These are phyloP conservation scores for Chloroceryle aenea DNA, from an alignment of 2,113 vertebrate species.

Conservation along the genomic window DNA sequence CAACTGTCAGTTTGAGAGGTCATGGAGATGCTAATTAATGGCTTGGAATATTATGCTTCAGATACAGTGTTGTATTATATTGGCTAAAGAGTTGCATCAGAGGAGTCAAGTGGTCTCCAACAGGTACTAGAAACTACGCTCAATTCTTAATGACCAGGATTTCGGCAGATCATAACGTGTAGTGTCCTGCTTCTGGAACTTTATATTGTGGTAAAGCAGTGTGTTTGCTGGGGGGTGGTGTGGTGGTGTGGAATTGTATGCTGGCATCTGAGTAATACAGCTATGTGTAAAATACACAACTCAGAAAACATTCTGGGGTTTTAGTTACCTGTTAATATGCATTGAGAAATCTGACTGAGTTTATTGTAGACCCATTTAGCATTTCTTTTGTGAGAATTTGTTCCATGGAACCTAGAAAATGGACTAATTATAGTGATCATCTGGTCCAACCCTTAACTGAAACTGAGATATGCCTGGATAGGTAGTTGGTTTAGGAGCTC, in stretches of 20 bases:
- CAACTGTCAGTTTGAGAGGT: background rate
- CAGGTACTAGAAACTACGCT: background rate
- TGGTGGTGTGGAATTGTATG: accelerated
- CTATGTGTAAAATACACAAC: background rate
- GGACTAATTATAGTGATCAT: background rate
- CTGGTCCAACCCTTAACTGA: background rate
- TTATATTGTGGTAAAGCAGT: background rate
- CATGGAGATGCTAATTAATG: background rate
- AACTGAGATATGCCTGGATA: background rate
- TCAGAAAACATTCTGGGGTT: background rate
- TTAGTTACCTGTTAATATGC: background rate
- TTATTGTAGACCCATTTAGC: background rate
- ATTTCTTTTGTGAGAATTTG: background rate
- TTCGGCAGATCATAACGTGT: background rate
- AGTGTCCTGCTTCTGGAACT: background rate
- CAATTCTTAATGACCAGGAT: background rate
- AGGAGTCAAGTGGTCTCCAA: background rate
- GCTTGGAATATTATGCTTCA: background rate
- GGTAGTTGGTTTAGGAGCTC: background rate
- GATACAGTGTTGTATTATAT: background rate
- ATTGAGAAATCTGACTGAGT: background rate
- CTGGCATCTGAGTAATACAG: background rate
- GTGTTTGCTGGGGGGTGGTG: background rate
- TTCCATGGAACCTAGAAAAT: background rate
- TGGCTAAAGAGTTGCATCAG: background rate